These are phyloP conservation scores for Pristionchus fissidentatus DNA, from an alignment of 2,888 invertebrate species.

Conservation along the genomic window DNA sequence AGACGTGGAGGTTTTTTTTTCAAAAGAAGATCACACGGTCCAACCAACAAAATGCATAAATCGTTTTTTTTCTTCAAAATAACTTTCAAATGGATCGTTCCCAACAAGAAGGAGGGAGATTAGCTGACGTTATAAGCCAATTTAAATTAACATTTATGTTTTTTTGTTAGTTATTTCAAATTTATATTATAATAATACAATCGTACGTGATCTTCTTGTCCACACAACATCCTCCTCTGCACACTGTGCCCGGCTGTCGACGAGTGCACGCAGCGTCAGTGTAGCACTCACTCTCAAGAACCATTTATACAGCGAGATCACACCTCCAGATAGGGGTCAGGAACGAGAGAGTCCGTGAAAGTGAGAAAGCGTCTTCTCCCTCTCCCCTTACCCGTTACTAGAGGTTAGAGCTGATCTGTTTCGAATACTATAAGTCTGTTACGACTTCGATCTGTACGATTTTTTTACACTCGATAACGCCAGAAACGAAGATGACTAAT, in stretches of 20 bases:
- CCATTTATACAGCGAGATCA: too few relatives aligned
- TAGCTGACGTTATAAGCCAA: background rate
- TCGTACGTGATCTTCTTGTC: background rate
- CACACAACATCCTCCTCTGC: constrained; percentile 32
- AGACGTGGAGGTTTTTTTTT: too few relatives aligned
- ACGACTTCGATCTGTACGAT: background rate
- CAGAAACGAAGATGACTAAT: background rate
- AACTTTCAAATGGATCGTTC: too few relatives aligned
- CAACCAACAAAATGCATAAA: too few relatives aligned
- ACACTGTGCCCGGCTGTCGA: background rate
- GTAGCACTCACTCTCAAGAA: constrained; percentile 35
- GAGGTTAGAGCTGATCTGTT: too few relatives aligned
- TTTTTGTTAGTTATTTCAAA: background rate
- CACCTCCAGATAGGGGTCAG: too few relatives aligned
- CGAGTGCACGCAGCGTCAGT: background rate
- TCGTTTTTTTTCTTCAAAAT: too few relatives aligned
- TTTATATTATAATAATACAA: background rate
- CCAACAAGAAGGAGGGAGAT: background rate
- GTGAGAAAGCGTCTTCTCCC: too few relatives aligned
- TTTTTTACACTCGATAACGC: background rate
- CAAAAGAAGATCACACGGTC: too few relatives aligned
- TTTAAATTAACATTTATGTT: background rate
- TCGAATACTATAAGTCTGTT: too few relatives aligned
- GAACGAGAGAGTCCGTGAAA: too few relatives aligned
- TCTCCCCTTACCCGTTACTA: too few relatives aligned